Evolutionary conservation across 2,797 vertebrate genomes (phyloP), one percentile per base, ranked within the genome.

Genomic region (Gymnothorax reevesii): DNA sequence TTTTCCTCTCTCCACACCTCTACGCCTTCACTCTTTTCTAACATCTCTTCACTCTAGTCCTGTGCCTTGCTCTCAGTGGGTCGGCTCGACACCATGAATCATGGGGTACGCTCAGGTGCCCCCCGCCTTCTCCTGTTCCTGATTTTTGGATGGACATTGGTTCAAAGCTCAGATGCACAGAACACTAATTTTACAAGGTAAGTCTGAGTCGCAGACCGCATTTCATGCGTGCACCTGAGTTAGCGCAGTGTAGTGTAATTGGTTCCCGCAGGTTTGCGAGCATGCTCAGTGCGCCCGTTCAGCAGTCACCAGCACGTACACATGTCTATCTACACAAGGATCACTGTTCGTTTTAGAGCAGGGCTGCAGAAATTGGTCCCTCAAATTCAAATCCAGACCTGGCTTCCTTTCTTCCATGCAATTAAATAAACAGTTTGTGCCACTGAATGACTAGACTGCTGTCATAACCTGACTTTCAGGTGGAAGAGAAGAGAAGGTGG

Each of bases 71-170:
- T 90, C 86, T 90, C 90, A 89, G 86, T 60, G 90, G 62, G 88
- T 90, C 82, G 59, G 90, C 92, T 89, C 89, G 87, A 89, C 94
- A 93, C 90, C 92, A 96, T 96, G 96, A 94, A 93, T 92, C 90
- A 85, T 92, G 88, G 90, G 85, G 91, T 93, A 90, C 85, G 87
- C 84, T 25, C 90, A 83, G 94, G 92, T 89, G 83, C 83, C 89
- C 77, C 83, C 59, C 91, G 86, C 71, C 84, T 85, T 88, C 82
- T 93, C 7, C 83, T 92, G 86, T 57, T 91, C 85, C 83, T 88
- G 86, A 87, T 87, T 54, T 79, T 91, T 91, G 89, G 88, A 83
- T 87, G 89, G 89, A 87, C 80, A 57, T 86, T 87, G 12, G 91
- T 89, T 80, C 92, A 92, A 89, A 89, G 89, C 79, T 90, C 91